A percentile compares a stretch with the other conserved stretches of the same genome.
Evolutionary conservation across 2,888 invertebrate genomes (phyloP).

Genomic region (Sepiola atlantica): DNA sequence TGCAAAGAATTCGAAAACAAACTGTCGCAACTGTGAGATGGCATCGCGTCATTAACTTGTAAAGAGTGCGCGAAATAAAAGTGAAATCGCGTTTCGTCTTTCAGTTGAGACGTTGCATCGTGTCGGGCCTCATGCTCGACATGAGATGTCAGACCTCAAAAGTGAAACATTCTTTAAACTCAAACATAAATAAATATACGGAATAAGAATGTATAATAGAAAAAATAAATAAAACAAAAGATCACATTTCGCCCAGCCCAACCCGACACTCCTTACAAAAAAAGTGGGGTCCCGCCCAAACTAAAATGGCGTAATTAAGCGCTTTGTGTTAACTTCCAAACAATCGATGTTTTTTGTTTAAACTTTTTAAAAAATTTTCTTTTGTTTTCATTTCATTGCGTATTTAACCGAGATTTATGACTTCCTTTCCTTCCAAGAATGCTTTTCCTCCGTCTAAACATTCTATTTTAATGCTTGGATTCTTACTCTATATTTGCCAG

Average conservation of each 20-base stretch:
- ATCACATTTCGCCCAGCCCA: not conserved
- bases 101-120: not conserved
- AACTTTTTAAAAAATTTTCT: no score
- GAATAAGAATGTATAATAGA: no score
- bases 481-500: not conserved
- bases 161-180: not conserved
- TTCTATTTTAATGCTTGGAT: not conserved
- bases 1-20: no score
- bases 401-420: not conserved
- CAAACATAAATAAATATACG: not conserved
- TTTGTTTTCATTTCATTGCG: no score
- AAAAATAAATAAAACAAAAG: not conserved
- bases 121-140: no score
- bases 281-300: not conserved
- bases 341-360: not conserved
- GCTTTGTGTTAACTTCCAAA: not conserved
- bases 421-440: not conserved
- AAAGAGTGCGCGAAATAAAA: not conserved
- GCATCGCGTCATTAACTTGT: no score
- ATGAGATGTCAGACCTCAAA: not conserved
- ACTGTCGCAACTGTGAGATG: no score
- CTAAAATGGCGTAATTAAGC: not conserved
- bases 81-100: not conserved
- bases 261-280: not conserved
- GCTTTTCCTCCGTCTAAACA: not conserved